Percentiles rank a stretch among this genome's conserved stretches.
These are phyloP conservation scores for Augochlorella aurata DNA, from an alignment of 2,888 invertebrate species.

Conservation along the genomic window DNA sequence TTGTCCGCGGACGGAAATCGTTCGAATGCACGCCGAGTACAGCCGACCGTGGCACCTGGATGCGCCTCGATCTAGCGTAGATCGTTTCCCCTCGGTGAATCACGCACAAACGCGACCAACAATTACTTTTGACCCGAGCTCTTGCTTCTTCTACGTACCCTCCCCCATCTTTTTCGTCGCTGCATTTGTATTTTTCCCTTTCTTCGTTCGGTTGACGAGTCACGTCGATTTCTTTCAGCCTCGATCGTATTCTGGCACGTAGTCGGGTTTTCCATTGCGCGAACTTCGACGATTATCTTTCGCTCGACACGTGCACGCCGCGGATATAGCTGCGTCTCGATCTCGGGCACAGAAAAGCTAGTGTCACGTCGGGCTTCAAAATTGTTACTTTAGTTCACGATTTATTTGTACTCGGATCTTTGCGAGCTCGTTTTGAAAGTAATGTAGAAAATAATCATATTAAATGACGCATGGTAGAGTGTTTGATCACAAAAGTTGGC, in stretches of 20 bases:
- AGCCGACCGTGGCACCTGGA: constrained; percentile 62
- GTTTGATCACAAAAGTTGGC: too few species aligned
- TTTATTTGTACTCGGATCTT: background rate
- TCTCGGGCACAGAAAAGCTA: background rate
- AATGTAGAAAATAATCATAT: too few species aligned
- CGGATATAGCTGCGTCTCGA: constrained; percentile 17
- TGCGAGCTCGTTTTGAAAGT: too few species aligned
- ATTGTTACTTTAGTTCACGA: background rate
- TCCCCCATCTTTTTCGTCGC: too few species aligned
- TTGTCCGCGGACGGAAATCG: constrained; percentile 37
- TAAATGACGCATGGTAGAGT: too few species aligned
- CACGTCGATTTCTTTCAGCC: constrained; percentile 9
- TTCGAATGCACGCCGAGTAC: constrained; percentile 60
- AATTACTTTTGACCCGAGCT: background rate
- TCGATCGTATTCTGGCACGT: constrained; percentile 45
- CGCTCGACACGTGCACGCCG: constrained; percentile 32
- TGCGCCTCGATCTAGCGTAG: constrained; percentile 41
- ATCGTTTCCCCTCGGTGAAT: constrained; percentile 62
- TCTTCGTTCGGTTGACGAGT: background rate
- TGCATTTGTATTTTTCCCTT: background rate
- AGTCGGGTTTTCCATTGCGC: constrained; percentile 43
- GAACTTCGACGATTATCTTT: constrained; percentile 52
- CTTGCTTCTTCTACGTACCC: background rate
- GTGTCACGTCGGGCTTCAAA: background rate
- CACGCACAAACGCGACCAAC: constrained; percentile 38